These are phyloP conservation scores for Eristalis tenax DNA, from an alignment of 2,888 invertebrate species.

Conservation along the genomic window DNA sequence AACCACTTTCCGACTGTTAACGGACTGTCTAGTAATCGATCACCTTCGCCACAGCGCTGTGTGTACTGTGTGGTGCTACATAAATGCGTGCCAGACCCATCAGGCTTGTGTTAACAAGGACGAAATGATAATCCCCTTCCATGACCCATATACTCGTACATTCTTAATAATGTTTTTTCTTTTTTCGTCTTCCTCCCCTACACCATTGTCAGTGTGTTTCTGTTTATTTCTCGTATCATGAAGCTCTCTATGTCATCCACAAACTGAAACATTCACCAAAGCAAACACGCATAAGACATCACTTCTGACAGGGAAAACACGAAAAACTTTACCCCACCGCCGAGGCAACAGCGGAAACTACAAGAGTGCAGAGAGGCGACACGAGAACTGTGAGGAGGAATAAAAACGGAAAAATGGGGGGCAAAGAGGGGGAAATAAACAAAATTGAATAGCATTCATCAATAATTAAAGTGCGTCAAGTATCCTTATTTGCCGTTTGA, in stretches of 20 bases:
- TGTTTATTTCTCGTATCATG: slow-evolving; percentile 4
- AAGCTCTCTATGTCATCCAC: slow-evolving; percentile 14
- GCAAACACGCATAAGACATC: slow-evolving; percentile 28
- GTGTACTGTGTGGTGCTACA: not conserved
- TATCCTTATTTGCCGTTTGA: slow-evolving; percentile 62
- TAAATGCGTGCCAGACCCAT: slow-evolving; percentile 3
- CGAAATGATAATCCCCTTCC: slow-evolving; percentile 4
- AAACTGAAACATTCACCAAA: slow-evolving; percentile 37
- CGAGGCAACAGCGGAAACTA: not conserved
- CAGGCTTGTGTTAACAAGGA: not conserved
- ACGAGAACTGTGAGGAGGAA: not conserved
- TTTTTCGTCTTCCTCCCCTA: not conserved
- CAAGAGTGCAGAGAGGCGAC: not conserved
- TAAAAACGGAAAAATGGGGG: slow-evolving; percentile 1
- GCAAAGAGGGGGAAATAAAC: slow-evolving; percentile 15
- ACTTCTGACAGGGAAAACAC: slow-evolving; percentile 27
- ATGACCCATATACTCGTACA: not conserved
- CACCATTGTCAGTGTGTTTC: not conserved
- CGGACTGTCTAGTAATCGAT: not conserved
- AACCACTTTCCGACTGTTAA: not conserved
- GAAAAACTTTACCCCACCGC: not conserved
- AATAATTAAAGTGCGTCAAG: slow-evolving; percentile 69
- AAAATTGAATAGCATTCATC: slow-evolving; percentile 63
- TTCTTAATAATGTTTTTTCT: not conserved
- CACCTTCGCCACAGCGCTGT: not conserved